Evolutionary conservation across 2,797 vertebrate genomes (phyloP), one percentile per base, ranked within the genome.

Genomic region (Darevskia nairensis): DNA sequence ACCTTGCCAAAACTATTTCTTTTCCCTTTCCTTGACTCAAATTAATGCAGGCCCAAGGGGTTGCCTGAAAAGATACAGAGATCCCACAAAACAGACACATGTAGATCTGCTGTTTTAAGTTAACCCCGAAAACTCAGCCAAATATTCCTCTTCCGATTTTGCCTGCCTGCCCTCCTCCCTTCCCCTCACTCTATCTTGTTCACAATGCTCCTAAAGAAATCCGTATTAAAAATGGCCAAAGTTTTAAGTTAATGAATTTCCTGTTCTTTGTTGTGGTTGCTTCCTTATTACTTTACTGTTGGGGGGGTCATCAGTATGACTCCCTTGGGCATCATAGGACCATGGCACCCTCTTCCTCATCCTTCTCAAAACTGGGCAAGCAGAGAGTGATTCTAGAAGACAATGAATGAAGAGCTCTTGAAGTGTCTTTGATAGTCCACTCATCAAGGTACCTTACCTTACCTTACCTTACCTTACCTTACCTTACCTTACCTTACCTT

Each of bases 1-100:
- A 88, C 86, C 89, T 94, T 94, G 87, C 91, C 92, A 88, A 82
- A 88, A 0, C 87, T 89, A 35, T 81, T 89, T 89, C 46, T 75
- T 84, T 74, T 87, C 69, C 68, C 35, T 41, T 29, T 74, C 74
- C 80, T 75, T 0, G 84, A 27, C 3, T 55, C 72, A 29, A 82
- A 92, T 88, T 89, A 88, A 23, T 9, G 32, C 59, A 83, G 75
- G 87, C 91, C 81, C 74, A 80, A 61, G 89, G 87, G 68, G 75
- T 66, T 89, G 86, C 90, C 76, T 91, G 82, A 86, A 90, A 93
- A 79, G 83, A 77, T 86, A 87, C 3, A 74, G 27, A 39, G 77
- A 89, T 94, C 77, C 69, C 88, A 79, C 64, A 66, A 87, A 59
- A 21, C 29, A 92, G 84, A 66, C 86, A 92, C 32, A 90, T 9